Conservation (phyloP, 2,888 invertebrate genomes). For the Spilosoma lubricipeda region DNA sequence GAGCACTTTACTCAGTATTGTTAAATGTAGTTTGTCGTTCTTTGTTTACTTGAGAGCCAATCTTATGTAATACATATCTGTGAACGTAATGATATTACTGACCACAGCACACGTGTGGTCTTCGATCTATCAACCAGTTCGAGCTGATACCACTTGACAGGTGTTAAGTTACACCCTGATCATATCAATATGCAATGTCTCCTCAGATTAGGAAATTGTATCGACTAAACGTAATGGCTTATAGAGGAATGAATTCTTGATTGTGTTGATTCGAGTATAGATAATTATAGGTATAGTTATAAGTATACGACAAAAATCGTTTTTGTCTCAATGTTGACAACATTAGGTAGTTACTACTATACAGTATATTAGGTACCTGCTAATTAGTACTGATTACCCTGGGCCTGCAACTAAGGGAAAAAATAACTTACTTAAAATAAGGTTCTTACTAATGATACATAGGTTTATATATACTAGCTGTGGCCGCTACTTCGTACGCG, state of each 20-base stretch:
- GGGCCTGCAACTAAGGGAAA: too few relatives aligned
- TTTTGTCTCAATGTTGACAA: too few relatives aligned
- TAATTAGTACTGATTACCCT: too few relatives aligned
- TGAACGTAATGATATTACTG: slow-evolving; percentile 39
- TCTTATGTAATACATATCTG: background rate
- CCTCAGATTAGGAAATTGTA: background rate
- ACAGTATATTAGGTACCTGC: too few relatives aligned
- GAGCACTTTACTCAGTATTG: background rate
- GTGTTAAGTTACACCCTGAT: slow-evolving; percentile 64
- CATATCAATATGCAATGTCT: slow-evolving; percentile 51
- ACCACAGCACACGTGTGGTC: slow-evolving; percentile 70
- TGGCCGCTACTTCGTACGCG: too few relatives aligned
- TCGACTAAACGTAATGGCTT: background rate
- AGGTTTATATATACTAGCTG: too few relatives aligned
- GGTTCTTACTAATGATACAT: too few relatives aligned
- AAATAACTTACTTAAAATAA: too few relatives aligned
- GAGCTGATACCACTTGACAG: slow-evolving; percentile 55
- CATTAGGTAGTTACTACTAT: too few relatives aligned
- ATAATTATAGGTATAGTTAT: background rate
- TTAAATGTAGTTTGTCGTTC: background rate
- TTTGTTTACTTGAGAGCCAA: background rate
- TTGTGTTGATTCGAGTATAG: background rate
- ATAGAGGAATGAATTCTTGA: background rate
- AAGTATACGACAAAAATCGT: too few relatives aligned
- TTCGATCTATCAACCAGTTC: slow-evolving; percentile 59